These are phyloP conservation scores for Brachionus koreanus DNA, from an alignment of 1,140 invertebrate genomes.

Conservation along the genomic window DNA sequence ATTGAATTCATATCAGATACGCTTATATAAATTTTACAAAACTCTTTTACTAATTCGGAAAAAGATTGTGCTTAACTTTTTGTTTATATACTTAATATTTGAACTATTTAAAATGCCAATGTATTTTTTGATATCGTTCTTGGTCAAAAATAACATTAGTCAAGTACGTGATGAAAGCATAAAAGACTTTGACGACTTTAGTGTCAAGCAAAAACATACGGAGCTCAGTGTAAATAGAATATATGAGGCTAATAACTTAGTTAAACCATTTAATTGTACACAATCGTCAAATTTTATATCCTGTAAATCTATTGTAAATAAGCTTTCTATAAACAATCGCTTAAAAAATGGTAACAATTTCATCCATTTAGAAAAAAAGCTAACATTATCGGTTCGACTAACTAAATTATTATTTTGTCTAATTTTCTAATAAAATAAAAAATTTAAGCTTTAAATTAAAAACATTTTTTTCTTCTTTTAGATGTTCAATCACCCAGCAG, in stretches of 20 bases:
- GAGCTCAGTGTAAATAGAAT: conserved; percentile 25
- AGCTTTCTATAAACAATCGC: neutral
- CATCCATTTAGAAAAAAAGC: neutral
- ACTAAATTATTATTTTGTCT: neutral
- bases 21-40: conserved; percentile 16
- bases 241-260: conserved; percentile 21
- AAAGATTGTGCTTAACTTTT: conserved; percentile 9
- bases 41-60: conserved; percentile 4
- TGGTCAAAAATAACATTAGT: neutral
- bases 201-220: neutral
- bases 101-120: conserved; percentile 32
- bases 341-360: neutral
- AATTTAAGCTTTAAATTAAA: neutral
- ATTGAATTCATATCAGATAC: conserved; percentile 7
- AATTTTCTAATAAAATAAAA: neutral
- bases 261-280: neutral
- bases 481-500: neutral
- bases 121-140: conserved; percentile 21
- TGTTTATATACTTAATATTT: conserved; percentile 30
- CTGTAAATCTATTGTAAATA: conserved; percentile 5
- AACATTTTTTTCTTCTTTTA: neutral
- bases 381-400: neutral
- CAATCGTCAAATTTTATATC: neutral
- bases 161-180: neutral
- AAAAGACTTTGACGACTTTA: conserved; percentile 14